Evolutionary conservation across 2,113 vertebrate species (phyloP).

Genomic region (Seriola quinqueradiata): DNA sequence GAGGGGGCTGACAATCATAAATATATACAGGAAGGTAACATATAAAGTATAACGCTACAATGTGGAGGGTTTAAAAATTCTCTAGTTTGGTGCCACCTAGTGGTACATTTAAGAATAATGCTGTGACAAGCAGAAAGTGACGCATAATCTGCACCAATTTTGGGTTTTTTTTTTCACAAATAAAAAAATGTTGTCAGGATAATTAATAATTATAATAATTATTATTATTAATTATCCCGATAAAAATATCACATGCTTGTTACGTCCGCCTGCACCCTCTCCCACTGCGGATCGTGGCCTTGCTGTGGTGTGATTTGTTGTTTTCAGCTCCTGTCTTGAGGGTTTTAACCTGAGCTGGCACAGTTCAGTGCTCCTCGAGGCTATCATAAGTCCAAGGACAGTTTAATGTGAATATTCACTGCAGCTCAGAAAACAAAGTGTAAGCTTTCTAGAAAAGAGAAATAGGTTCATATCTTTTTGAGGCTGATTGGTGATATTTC

Average conservation of each 20-base stretch:
- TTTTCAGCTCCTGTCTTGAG: constrained; percentile 18
- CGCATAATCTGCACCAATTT: background rate
- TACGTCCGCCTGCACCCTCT: background rate
- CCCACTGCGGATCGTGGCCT: background rate
- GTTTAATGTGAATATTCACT: constrained; percentile 4
- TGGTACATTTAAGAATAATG: too few species aligned
- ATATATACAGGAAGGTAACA: too few species aligned
- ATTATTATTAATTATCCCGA: too few species aligned
- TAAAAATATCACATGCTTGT: background rate
- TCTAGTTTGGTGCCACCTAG: too few species aligned
- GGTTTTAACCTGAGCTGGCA: constrained; percentile 26
- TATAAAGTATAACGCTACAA: too few species aligned
- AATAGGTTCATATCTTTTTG: too few species aligned
- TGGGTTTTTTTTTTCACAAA: background rate
- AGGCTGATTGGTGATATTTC: background rate
- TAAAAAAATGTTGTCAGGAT: background rate
- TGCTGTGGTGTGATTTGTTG: constrained; percentile 27
- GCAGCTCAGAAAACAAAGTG: background rate
- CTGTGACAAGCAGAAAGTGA: too few species aligned
- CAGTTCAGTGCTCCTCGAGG: constrained; percentile 20
- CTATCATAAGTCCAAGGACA: background rate
- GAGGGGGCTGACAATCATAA: too few species aligned
- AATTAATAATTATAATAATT: background rate
- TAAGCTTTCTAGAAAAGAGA: background rate
- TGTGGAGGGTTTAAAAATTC: too few species aligned